These are phyloP conservation scores for Drosophila meridionalis DNA, from an alignment of 2,888 invertebrate species.

Conservation along the genomic window DNA sequence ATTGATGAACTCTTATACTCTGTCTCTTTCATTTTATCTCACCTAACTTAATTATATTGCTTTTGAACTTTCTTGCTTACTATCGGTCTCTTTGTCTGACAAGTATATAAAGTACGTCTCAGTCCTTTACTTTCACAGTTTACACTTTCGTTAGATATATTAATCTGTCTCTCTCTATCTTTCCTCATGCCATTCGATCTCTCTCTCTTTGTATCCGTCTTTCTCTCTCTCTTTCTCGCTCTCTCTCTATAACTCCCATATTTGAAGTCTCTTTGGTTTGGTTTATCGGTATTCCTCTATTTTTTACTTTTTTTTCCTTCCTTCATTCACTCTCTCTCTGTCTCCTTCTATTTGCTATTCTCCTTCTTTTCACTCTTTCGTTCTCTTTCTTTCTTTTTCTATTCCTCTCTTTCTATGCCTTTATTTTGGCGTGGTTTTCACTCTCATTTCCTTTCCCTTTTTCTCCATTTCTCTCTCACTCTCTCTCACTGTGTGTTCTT, in stretches of 20 bases:
- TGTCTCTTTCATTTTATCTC: not conserved
- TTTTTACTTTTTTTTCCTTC: not conserved
- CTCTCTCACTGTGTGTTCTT: too few species aligned
- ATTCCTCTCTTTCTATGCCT: not conserved
- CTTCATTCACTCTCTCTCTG: too few species aligned
- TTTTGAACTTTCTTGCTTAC: not conserved
- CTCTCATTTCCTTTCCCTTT: too few species aligned
- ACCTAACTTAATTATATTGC: not conserved
- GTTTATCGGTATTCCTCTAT: too few species aligned
- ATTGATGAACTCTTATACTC: not conserved
- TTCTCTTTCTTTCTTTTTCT: not conserved
- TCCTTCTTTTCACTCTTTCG: not conserved
- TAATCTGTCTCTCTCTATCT: too few species aligned
- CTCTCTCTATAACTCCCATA: too few species aligned
- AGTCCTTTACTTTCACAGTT: too few species aligned
- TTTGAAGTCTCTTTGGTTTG: too few species aligned
- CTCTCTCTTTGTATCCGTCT: not conserved
- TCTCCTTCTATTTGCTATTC: not conserved
- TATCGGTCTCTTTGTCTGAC: not conserved
- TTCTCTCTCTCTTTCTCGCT: not conserved
- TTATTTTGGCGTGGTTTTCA: too few species aligned
- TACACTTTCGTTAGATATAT: too few species aligned
- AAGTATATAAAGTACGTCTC: too few species aligned
- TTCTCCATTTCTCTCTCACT: not conserved
- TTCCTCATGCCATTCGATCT: not conserved